phyloP scores from a whole-genome alignment of 2,113 vertebrate species.

The Petromus typicus region DNA sequence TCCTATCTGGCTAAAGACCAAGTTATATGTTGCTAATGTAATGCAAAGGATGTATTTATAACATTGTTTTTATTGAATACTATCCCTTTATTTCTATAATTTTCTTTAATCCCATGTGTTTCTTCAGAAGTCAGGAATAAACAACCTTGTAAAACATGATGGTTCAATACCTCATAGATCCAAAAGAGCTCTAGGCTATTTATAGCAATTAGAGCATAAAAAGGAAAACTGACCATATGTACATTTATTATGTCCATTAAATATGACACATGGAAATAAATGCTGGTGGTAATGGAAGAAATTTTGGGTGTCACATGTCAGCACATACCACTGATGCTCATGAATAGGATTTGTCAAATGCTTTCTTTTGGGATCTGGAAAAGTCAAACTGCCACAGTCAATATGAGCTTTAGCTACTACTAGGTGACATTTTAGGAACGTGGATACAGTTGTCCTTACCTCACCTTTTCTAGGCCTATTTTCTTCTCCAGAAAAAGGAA shows the following conservation, averaged over 20 bases:
- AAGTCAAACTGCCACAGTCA: slow-evolving; percentile 29
- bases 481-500: neutral
- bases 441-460: neutral
- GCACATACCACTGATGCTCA: neutral
- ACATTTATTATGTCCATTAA: slow-evolving; percentile 70
- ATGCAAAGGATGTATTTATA: neutral
- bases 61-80: slow-evolving; percentile 33
- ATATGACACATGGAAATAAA: slow-evolving; percentile 68
- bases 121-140: slow-evolving; percentile 67
- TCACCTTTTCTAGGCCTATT: neutral
- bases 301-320: slow-evolving; percentile 43
- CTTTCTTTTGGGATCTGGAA: slow-evolving; percentile 39
- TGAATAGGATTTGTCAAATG: slow-evolving; percentile 26
- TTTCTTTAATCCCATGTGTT: slow-evolving; percentile 51
- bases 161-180: slow-evolving; percentile 33
- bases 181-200: slow-evolving; percentile 65
- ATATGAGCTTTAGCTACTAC: slow-evolving; percentile 25
- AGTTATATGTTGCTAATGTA: slow-evolving; percentile 35
- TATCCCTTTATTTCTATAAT: slow-evolving; percentile 44
- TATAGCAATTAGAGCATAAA: slow-evolving; percentile 74
- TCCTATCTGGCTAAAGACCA: neutral
- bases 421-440: neutral
- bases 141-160: slow-evolving; percentile 64
- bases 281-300: slow-evolving; percentile 39
- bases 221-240: slow-evolving; percentile 57